Evolutionary conservation across 2,797 vertebrate genomes (phyloP), one percentile per base, ranked within the genome.

Genomic region (Jordanella pulchra): DNA sequence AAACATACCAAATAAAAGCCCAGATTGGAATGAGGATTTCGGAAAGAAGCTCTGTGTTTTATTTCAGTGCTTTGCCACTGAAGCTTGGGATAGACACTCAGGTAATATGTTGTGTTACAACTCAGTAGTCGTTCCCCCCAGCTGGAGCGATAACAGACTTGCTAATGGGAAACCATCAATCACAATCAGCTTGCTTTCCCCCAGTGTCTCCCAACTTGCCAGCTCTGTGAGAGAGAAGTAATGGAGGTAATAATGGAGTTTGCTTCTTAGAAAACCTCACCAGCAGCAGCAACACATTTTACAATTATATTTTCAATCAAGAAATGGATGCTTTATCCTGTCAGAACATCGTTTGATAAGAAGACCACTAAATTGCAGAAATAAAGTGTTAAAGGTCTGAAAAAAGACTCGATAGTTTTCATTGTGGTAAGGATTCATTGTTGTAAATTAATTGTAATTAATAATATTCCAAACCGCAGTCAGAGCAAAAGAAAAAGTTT

Each of bases 81-180:
- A 54, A 72, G 82, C 66, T 70, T 67, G 72, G 65, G 72, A 85
- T 80, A 84, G 78, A 81, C 78, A 94, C 91, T 95, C 95, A 94
- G 95, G 95, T 97, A 96, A 97, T 96, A 95, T 96, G 95, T 96
- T 97, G 96, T 97, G 96, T 97, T 97, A 96, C 96, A 96, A 96
- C 94, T 95, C 95, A 97, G 95, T 96, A 95, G 94, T 94, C 93
- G 94, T 94, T 95, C 95, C 94, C 94, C 94, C 86, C 87, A 89
- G 79, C 82, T 70, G 64, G 69, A 87, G 86, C 76, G 78, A 87
- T 91, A 91, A 92, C 89, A 89, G 61, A 81, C 73, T 67, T 86
- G 89, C 95, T 97, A 97, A 97, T 97, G 96, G 96, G 96, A 97
- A 96, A 94, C 94, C 96, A 97, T 97, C 96, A 97, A 96, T 97